These are phyloP conservation scores for Onychostoma macrolepis DNA, from an alignment of 2,113 vertebrate species.

Conservation along the genomic window DNA sequence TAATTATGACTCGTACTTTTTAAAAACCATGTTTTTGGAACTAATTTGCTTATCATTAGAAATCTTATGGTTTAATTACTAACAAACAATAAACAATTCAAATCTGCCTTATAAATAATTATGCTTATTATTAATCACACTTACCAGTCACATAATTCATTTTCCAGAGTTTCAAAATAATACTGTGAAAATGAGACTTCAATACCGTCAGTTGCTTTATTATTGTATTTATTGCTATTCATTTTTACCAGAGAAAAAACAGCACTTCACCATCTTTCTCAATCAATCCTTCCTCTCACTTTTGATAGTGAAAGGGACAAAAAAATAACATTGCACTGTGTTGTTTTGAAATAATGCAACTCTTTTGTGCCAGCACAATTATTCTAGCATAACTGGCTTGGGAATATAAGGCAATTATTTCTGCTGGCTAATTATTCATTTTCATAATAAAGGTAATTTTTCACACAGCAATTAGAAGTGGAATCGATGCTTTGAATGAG, in stretches of 20 bases:
- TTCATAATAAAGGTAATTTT: conserved; percentile 65
- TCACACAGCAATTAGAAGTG: conserved; percentile 68
- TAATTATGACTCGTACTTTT: not conserved
- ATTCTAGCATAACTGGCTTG: conserved; percentile 63
- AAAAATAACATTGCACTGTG: conserved; percentile 39
- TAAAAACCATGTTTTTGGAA: not conserved
- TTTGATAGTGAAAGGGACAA: conserved; percentile 22
- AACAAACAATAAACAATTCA: not conserved
- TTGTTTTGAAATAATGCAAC: conserved; percentile 62
- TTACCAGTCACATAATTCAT: not conserved
- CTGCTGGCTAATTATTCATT: conserved; percentile 52
- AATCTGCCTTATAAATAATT: not conserved
- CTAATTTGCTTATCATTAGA: conserved; percentile 5
- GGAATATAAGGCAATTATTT: conserved; percentile 52
- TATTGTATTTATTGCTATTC: not conserved
- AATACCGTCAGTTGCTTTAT: not conserved
- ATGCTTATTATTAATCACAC: not conserved
- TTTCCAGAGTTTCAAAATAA: not conserved
- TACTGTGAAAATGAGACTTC: not conserved
- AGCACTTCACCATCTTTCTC: conserved; percentile 3
- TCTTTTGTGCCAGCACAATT: conserved; percentile 58
- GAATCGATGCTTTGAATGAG: conserved; percentile 60
- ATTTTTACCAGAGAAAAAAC: not conserved
- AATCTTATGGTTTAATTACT: conserved; percentile 1
- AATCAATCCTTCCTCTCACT: conserved; percentile 12